Percentiles rank a stretch among this genome's conserved stretches.
Evolutionary conservation across 30 jellyfish, hydroid and myxozoan species (phyloP).

Genomic region (Sanderia malayensis): DNA sequence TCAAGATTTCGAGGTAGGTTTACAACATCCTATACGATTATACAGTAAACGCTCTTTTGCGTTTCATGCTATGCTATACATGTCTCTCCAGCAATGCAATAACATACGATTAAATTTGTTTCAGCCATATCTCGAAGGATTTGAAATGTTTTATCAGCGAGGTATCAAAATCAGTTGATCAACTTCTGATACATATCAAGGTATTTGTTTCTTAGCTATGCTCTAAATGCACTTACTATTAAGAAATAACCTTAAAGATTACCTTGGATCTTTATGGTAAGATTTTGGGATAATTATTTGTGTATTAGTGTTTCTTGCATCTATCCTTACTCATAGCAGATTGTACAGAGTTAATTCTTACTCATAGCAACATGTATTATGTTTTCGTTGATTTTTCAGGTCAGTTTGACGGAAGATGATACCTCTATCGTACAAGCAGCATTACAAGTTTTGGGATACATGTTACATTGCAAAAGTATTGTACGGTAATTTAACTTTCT

Average conservation of each 20-base stretch:
- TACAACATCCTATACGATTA: too few relatives aligned
- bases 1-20: not conserved
- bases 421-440: conserved; percentile 35
- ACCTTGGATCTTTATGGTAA: not conserved
- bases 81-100: too few relatives aligned
- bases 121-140: conserved; percentile 28
- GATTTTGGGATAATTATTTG: too few relatives aligned
- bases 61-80: too few relatives aligned
- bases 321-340: not conserved
- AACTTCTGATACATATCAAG: conserved; percentile 22
- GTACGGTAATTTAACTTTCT: too few relatives aligned
- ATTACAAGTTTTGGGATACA: conserved; percentile 21
- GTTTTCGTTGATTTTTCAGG: conserved; percentile 1
- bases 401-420: conserved; percentile 25
- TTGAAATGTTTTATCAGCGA: conserved; percentile 18
- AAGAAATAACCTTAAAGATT: not conserved
- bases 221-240: not conserved
- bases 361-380: not conserved
- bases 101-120: too few relatives aligned
- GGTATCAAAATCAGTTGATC: conserved; percentile 29
- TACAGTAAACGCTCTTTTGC: too few relatives aligned
- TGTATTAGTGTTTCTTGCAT: not conserved
- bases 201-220: too few relatives aligned
- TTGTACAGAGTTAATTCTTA: not conserved
- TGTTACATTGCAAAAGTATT: conserved; percentile 28